phyloP scores from a whole-genome alignment of 2,113 vertebrate species.

The Motacilla tschutschensis region DNA sequence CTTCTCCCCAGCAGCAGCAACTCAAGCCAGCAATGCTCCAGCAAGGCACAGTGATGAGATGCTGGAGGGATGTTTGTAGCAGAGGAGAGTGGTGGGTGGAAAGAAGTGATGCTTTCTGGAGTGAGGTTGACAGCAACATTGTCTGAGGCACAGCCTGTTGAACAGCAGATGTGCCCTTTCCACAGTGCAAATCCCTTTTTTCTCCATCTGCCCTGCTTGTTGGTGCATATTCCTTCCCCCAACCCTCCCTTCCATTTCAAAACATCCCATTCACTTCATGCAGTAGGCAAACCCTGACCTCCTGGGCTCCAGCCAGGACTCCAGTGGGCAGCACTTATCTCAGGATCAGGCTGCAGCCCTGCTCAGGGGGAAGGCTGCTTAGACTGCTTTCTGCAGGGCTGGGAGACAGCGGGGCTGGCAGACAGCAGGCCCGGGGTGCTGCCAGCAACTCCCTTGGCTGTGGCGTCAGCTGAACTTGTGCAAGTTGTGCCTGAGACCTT shows the following conservation, averaged over 20 bases:
- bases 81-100: not conserved
- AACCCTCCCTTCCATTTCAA: not conserved
- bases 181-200: not conserved
- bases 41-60: not conserved
- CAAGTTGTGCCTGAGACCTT: not conserved
- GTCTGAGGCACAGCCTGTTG: not conserved
- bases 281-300: not conserved
- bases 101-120: constrained; percentile 31
- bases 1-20: not conserved
- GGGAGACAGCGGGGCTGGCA: not conserved
- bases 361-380: not conserved
- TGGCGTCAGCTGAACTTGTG: not conserved
- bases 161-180: constrained; percentile 3
- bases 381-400: not conserved
- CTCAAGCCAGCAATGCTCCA: not conserved
- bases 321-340: not conserved
- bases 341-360: not conserved
- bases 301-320: not conserved
- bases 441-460: not conserved
- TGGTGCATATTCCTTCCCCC: not conserved
- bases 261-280: not conserved
- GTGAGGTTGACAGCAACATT: not conserved
- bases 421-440: not conserved
- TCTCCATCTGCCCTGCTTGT: not conserved
- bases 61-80: not conserved